These are phyloP conservation scores for Euzophera pinguis DNA, from an alignment of 2,888 invertebrate species.

Conservation along the genomic window DNA sequence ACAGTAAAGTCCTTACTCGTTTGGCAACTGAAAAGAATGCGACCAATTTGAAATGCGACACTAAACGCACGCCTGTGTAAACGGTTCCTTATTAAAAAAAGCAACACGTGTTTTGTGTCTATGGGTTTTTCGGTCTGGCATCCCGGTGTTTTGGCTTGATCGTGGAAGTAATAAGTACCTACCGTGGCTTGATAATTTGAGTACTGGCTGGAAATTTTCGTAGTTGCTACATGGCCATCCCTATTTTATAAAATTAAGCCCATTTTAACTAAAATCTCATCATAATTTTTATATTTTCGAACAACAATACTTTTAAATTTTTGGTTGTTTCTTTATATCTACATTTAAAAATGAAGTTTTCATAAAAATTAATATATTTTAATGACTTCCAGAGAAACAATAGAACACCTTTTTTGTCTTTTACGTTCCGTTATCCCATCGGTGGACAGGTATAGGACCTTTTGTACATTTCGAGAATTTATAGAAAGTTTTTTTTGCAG, in stretches of 20 bases:
- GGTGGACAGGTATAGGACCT: constrained; percentile 47
- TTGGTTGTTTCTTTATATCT: too few relatives aligned
- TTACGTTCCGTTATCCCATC: constrained; percentile 59
- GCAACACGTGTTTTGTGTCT: constrained; percentile 39
- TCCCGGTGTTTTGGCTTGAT: constrained; percentile 3
- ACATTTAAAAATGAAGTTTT: too few relatives aligned
- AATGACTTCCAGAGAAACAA: constrained; percentile 55
- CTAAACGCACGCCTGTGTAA: constrained; percentile 50
- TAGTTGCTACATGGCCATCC: too few relatives aligned
- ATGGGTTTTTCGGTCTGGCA: constrained; percentile 16
- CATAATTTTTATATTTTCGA: too few relatives aligned
- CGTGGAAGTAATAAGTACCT: too few relatives aligned
- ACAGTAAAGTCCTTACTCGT: constrained; percentile 28
- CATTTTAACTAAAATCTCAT: too few relatives aligned
- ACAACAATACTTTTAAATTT: too few relatives aligned
- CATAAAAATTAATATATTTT: constrained; percentile 49
- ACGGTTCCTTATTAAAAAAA: constrained; percentile 50
- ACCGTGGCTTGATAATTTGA: background rate
- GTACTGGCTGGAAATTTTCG: background rate
- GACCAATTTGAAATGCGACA: constrained; percentile 60
- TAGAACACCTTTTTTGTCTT: constrained; percentile 49
- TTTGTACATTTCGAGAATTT: constrained; percentile 15
- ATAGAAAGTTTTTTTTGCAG: background rate
- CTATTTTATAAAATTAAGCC: too few relatives aligned
- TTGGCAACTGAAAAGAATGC: constrained; percentile 36